Percentiles rank a stretch among this genome's conserved stretches.
phyloP scores from a whole-genome alignment of 2,113 vertebrate genomes.

The Sarotherodon lohbergeri region DNA sequence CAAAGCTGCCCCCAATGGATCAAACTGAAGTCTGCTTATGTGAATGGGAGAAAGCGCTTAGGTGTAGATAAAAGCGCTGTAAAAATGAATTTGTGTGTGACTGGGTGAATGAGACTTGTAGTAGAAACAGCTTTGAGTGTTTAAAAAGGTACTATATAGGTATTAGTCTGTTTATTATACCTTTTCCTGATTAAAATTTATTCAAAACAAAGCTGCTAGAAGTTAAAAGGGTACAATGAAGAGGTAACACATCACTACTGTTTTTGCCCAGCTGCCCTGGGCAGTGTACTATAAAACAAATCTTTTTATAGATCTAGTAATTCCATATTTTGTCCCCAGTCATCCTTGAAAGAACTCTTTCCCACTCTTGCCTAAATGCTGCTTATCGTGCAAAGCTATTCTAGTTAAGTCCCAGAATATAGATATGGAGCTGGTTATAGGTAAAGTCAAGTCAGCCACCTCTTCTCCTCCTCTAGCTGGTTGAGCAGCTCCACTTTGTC shows the following conservation, averaged over 20 bases:
- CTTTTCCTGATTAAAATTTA: neutral
- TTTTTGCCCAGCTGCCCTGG: neutral
- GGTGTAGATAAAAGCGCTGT: neutral
- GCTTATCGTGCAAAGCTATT: neutral
- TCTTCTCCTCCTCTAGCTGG: slow-evolving; percentile 96
- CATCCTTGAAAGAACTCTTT: neutral
- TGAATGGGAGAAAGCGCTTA: neutral
- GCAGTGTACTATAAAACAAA: neutral
- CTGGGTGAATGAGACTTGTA: neutral
- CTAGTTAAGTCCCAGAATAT: neutral
- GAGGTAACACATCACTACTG: neutral
- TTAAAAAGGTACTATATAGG: neutral
- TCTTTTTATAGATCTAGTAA: neutral
- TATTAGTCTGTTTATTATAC: neutral
- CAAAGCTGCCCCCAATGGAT: neutral
- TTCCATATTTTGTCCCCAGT: neutral
- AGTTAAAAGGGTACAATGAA: neutral
- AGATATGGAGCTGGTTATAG: neutral
- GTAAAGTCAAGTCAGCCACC: slow-evolving; percentile 62
- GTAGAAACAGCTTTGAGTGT: neutral
- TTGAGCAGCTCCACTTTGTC: slow-evolving; percentile 97
- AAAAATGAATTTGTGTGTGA: neutral
- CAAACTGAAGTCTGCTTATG: neutral
- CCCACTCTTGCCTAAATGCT: neutral
- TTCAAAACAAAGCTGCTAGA: neutral